These are phyloP conservation scores for Apamea sordens DNA, from an alignment of 2,888 invertebrate species.

Conservation along the genomic window DNA sequence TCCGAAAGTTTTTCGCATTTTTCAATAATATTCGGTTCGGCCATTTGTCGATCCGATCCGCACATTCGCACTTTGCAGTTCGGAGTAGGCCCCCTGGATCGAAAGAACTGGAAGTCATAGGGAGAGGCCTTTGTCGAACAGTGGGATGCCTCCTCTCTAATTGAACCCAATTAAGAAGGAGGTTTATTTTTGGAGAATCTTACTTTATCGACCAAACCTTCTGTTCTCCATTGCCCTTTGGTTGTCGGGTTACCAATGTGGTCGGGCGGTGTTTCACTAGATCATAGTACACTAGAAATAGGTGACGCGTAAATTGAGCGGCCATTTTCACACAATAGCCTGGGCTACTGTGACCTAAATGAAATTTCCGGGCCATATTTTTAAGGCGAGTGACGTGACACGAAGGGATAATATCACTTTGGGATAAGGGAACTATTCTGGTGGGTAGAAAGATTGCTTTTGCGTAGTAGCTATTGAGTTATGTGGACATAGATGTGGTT, in stretches of 20 bases:
- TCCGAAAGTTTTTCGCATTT: too few species aligned
- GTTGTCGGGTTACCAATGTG: constrained; percentile 28
- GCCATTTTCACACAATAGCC: constrained; percentile 64
- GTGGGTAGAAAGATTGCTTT: neutral
- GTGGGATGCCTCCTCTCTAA: too few species aligned
- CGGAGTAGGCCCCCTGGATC: too few species aligned
- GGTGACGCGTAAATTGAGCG: constrained; percentile 68
- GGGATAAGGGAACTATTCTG: constrained; percentile 26
- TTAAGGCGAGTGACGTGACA: constrained; percentile 32
- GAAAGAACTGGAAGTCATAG: too few species aligned
- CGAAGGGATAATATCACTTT: constrained; percentile 23
- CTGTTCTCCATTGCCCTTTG: constrained; percentile 16
- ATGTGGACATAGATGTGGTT: neutral
- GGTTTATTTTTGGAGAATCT: neutral
- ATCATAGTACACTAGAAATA: constrained; percentile 66
- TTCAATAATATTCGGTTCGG: too few species aligned
- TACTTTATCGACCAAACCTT: constrained; percentile 11
- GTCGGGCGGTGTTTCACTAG: constrained; percentile 64
- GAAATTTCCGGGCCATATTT: constrained; percentile 62
- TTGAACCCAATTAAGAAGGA: neutral
- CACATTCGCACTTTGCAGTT: too few species aligned
- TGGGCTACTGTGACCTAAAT: constrained; percentile 52
- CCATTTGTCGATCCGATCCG: too few species aligned
- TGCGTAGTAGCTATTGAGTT: neutral
- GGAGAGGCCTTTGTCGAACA: too few species aligned